Evolutionary conservation across 92 coral and sea anemone genomes (phyloP).

Genomic region (Virgularia gustaviana): DNA sequence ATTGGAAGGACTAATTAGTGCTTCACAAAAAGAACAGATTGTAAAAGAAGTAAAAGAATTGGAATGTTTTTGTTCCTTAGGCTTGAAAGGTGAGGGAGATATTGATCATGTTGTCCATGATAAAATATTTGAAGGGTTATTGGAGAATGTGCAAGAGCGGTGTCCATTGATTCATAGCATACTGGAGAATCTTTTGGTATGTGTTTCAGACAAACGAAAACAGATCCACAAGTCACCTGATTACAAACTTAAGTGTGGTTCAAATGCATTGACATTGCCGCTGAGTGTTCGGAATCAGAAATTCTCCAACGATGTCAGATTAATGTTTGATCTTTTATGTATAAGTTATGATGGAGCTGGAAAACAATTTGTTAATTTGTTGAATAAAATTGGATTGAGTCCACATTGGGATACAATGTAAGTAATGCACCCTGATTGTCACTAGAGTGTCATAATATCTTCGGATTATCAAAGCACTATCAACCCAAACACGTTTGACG

Average conservation of each 20-base stretch:
- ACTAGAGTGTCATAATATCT: too few relatives aligned
- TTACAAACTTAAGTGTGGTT: conserved; percentile 1
- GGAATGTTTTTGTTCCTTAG: conserved; percentile 3
- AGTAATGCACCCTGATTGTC: neutral
- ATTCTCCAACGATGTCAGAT: too few relatives aligned
- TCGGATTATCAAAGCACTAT: too few relatives aligned
- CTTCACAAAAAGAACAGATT: conserved; percentile 12
- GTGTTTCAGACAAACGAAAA: neutral
- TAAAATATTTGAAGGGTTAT: neutral
- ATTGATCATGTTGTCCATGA: conserved; percentile 2
- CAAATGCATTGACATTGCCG: too few relatives aligned
- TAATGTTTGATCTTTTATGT: too few relatives aligned
- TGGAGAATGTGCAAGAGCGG: conserved; percentile 5
- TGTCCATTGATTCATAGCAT: conserved; percentile 1
- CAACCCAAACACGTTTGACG: too few relatives aligned
- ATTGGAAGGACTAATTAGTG: neutral
- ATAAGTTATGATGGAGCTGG: too few relatives aligned
- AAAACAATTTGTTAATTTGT: conserved; percentile 22
- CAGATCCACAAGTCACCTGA: neutral
- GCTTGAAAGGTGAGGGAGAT: neutral
- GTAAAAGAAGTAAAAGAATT: conserved; percentile 12
- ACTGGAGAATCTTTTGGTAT: conserved; percentile 5
- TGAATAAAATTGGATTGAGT: conserved; percentile 15
- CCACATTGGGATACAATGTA: conserved; percentile 30
- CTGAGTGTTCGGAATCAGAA: too few relatives aligned